Conservation (phyloP, 2,888 invertebrate species). For the Aelia acuminata region DNA sequence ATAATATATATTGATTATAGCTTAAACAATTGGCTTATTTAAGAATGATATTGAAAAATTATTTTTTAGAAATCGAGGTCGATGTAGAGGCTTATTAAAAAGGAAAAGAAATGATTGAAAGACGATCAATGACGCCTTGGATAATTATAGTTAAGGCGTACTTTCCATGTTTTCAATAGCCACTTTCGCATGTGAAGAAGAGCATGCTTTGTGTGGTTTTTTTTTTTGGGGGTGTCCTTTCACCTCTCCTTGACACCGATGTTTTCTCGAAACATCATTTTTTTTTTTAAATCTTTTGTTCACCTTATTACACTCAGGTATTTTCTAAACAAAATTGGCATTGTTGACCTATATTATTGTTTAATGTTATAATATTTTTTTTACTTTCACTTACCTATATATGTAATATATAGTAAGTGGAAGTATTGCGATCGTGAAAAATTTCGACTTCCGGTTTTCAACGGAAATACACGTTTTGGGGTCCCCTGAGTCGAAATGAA, state of each 20-base stretch:
- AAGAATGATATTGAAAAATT: not conserved
- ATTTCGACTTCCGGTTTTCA: too few relatives aligned
- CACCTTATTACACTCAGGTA: not conserved
- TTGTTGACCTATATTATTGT: not conserved
- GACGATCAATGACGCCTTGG: not conserved
- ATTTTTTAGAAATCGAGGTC: slow-evolving; percentile 1
- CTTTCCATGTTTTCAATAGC: not conserved
- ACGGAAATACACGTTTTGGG: too few relatives aligned
- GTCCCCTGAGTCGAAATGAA: too few relatives aligned
- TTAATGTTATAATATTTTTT: not conserved
- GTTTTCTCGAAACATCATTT: not conserved
- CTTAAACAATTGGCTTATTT: too few relatives aligned
- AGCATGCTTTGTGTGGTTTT: not conserved
- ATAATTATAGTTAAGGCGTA: not conserved
- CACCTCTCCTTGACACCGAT: not conserved
- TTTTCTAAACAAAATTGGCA: too few relatives aligned
- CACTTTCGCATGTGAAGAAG: slow-evolving; percentile 14
- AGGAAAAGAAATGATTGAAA: not conserved
- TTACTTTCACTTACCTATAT: too few relatives aligned
- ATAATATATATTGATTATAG: too few relatives aligned
- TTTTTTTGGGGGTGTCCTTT: not conserved
- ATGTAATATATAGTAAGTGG: too few relatives aligned
- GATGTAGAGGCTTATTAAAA: not conserved
- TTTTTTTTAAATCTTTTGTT: not conserved
- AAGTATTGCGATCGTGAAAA: too few relatives aligned